Evolutionary conservation across 53 echinoderm and acorn worm genomes (phyloP).

Genomic region (Holothuria leucospilota): DNA sequence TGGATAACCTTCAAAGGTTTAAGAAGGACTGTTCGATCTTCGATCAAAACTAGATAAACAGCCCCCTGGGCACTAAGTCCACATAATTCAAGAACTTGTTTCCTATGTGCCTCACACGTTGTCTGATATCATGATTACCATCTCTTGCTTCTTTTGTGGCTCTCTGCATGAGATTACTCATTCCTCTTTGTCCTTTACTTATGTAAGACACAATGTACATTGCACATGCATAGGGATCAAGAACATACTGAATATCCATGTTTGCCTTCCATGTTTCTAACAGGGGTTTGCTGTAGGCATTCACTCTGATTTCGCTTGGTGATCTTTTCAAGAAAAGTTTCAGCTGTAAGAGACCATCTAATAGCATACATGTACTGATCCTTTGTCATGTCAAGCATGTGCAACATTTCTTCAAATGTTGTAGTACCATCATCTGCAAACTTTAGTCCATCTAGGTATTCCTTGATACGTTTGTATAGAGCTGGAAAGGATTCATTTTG

Average conservation of each 20-base stretch:
- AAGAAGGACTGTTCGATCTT: neutral
- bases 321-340: conserved; percentile 25
- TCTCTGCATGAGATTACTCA: too few relatives aligned
- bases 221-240: conserved; percentile 62
- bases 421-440: neutral
- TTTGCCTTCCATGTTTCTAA: conserved; percentile 38
- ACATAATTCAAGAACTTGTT: conserved; percentile 57
- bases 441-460: conserved; percentile 23
- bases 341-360: conserved; percentile 14
- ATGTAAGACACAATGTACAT: too few relatives aligned
- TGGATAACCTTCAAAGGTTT: too few relatives aligned
- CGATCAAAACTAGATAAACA: conserved; percentile 3
- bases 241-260: conserved; percentile 35
- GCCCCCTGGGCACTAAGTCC: neutral
- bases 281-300: conserved; percentile 55
- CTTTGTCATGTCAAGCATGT: neutral
- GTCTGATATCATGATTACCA: conserved; percentile 21
- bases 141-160: conserved; percentile 44
- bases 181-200: too few relatives aligned
- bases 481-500: neutral
- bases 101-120: conserved; percentile 41
- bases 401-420: conserved; percentile 31
- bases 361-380: neutral
- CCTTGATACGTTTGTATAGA: conserved; percentile 23
- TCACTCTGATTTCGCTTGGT: neutral